Evolutionary conservation across 2,888 invertebrate genomes (phyloP).

Genomic region (Chalcosyrphus nemorum): DNA sequence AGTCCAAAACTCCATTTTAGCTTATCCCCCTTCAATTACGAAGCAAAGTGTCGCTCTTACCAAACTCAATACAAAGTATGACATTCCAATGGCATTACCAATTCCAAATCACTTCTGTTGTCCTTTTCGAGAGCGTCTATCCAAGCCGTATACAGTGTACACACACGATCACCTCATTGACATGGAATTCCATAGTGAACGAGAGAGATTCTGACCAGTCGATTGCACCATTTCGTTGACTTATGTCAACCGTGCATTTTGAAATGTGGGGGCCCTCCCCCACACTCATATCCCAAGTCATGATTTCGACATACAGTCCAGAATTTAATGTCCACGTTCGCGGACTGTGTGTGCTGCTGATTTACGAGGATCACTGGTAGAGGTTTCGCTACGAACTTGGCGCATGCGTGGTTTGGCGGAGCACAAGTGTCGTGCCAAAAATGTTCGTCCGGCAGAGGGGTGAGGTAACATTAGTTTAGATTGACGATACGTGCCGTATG

Average conservation of each 20-base stretch:
- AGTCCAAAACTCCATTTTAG: background rate
- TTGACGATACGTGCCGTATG: slow-evolving; percentile 26
- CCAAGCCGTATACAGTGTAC: background rate
- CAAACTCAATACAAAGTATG: no score
- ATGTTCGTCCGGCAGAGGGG: background rate
- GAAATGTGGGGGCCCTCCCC: slow-evolving; percentile 54
- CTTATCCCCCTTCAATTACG: slow-evolving; percentile 28
- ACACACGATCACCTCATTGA: slow-evolving; percentile 14
- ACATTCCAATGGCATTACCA: slow-evolving; percentile 43
- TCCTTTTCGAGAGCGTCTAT: slow-evolving; percentile 39
- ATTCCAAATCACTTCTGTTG: slow-evolving; percentile 5
- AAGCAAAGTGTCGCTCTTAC: background rate
- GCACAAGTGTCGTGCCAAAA: slow-evolving; percentile 54
- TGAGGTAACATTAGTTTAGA: slow-evolving; percentile 16
- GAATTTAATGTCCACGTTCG: slow-evolving; percentile 36
- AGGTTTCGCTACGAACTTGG: slow-evolving; percentile 1
- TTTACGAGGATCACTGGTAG: slow-evolving; percentile 42
- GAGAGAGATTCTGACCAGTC: slow-evolving; percentile 31
- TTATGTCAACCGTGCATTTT: slow-evolving; percentile 55
- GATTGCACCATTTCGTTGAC: slow-evolving; percentile 58
- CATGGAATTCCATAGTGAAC: slow-evolving; percentile 34
- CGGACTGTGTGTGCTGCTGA: slow-evolving; percentile 41
- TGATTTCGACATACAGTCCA: slow-evolving; percentile 52
- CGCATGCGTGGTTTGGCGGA: slow-evolving; percentile 19
- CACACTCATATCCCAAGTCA: slow-evolving; percentile 51